Base-by-base conservation (phyloP, 2,888 invertebrate species). In the Chrysolina haemoptera region DNA sequence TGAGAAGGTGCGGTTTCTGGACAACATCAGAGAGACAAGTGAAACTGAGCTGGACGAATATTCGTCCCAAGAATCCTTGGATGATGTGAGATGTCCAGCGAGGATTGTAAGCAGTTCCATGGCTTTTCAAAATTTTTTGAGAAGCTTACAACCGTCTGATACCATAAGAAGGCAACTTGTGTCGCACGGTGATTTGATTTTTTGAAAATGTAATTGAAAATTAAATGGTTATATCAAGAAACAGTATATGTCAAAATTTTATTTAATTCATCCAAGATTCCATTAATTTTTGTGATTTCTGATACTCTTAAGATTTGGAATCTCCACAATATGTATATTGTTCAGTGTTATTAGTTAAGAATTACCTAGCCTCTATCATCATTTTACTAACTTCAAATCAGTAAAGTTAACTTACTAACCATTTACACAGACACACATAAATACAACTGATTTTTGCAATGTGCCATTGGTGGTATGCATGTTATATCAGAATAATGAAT, bases 51-150 rank as follows among this genome's bases (percentile, higher is more conserved):
- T 62, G 22, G 82, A 78, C 1, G 76, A 79, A n/a, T 73, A 75
- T 43, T 77, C 76, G 6, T 77, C 79, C 20, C 64, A 62, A 16
- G 79, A 79, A 40, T 78, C 79, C 48, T 68, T 73, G 18, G 78
- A 78, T 20, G 78, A 78, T 11, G 64, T 77, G 14, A 76, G 70
- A 66, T 71, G 69, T 62, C 81, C 81, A 9, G 75, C 80, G 43
- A 81, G 82, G 66, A 79, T 85, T 22, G 84, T 86, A n/a, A 85
- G 85, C 74, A 85, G 81, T 78, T 85, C 86, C 0, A 71, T 81
- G 4, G 86, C 85, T 8, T 86, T 86, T 76, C 83, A 85, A 72
- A 82, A 84, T 63, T 85, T 86, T 70, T 73, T 86, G 53, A 84
- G 81, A 65, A 79, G 77, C 63, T 64, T 82, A 35, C 77, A 74